A percentile compares a stretch with the other conserved stretches of the same genome.
phyloP scores from a whole-genome alignment of 2,888 invertebrate genomes.

The Epinotia brunnichana region DNA sequence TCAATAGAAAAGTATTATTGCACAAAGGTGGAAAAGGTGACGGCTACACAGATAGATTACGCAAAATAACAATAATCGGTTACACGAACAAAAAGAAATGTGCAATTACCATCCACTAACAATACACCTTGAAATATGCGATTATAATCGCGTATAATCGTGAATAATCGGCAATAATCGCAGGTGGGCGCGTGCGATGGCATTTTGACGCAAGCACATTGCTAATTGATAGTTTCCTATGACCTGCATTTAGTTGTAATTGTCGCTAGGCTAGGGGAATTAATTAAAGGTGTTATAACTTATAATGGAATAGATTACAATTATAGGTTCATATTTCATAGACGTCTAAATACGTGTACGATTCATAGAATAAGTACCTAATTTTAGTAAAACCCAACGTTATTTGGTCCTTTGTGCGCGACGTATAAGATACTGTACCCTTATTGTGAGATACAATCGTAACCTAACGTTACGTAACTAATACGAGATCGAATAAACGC shows the following conservation, averaged over 20 bases:
- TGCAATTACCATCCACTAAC: slow-evolving; percentile 20
- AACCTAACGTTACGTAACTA: too few species aligned
- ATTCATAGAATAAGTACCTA: neutral
- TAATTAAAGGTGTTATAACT: slow-evolving; percentile 11
- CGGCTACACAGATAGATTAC: slow-evolving; percentile 19
- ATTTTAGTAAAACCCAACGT: neutral
- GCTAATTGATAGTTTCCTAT: slow-evolving; percentile 65
- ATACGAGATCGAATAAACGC: too few species aligned
- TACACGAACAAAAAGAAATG: slow-evolving; percentile 20
- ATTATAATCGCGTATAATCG: slow-evolving; percentile 50
- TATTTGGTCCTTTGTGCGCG: too few species aligned
- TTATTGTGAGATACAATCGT: too few species aligned
- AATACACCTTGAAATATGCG: slow-evolving; percentile 42
- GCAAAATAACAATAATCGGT: slow-evolving; percentile 25
- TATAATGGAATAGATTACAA: slow-evolving; percentile 9
- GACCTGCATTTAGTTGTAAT: slow-evolving; percentile 51
- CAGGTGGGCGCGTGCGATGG: slow-evolving; percentile 56
- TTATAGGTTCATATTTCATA: slow-evolving; percentile 23
- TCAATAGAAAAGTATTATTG: neutral
- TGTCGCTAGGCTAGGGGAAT: slow-evolving; percentile 3
- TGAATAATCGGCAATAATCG: slow-evolving; percentile 50
- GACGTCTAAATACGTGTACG: neutral
- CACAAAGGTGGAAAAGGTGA: slow-evolving; percentile 14
- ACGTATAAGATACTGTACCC: too few species aligned
- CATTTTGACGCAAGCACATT: slow-evolving; percentile 58